Evolutionary conservation across 2,113 vertebrate species (phyloP).

Genomic region (Scytalopus superciliaris): DNA sequence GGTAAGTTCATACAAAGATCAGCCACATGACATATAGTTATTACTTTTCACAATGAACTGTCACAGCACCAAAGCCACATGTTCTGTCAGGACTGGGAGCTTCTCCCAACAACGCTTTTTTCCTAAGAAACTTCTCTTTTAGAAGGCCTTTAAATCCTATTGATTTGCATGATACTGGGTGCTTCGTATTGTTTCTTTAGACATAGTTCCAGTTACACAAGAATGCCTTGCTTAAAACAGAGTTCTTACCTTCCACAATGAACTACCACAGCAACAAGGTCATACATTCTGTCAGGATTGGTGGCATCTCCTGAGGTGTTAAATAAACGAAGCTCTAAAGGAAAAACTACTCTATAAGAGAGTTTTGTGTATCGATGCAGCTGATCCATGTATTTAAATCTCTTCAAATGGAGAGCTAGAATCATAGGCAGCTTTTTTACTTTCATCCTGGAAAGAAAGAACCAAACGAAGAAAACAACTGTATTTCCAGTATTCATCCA

Average conservation of each 20-base stretch:
- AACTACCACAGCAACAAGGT: conserved; percentile 85
- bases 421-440: conserved; percentile 88
- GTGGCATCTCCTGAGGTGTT: conserved; percentile 86
- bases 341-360: conserved; percentile 86
- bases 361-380: conserved; percentile 86
- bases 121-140: background rate
- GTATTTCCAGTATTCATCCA: background rate
- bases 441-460: conserved; percentile 79
- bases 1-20: background rate
- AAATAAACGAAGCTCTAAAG: conserved; percentile 84
- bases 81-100: background rate
- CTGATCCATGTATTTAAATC: conserved; percentile 88
- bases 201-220: background rate
- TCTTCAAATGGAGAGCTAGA: conserved; percentile 84
- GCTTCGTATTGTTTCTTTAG: background rate
- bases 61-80: background rate
- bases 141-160: background rate
- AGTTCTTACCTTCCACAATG: conserved; percentile 84
- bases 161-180: background rate
- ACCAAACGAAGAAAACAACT: background rate
- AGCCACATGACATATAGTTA: background rate
- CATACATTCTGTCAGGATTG: conserved; percentile 86
- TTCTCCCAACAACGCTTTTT: background rate
- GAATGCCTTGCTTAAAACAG: background rate
- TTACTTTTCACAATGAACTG: background rate